Evolutionary conservation across 2,113 vertebrate species (phyloP).

Genomic region (Cyanoramphus novaezelandiae): DNA sequence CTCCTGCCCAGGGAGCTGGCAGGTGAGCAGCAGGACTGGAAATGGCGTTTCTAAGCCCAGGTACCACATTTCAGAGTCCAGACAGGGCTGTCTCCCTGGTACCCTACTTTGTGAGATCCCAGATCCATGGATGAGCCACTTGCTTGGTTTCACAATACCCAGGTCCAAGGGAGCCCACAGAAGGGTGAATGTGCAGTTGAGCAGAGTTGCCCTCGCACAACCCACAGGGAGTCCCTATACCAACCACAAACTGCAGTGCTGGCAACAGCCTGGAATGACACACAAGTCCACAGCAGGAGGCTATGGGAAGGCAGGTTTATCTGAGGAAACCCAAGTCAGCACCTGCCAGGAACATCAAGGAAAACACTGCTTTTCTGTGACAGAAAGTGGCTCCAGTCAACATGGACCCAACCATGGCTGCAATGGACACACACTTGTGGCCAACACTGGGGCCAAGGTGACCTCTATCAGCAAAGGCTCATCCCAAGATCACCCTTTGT

Average conservation of each 20-base stretch:
- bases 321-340: neutral
- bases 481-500: neutral
- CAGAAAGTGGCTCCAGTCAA: neutral
- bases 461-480: neutral
- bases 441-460: neutral
- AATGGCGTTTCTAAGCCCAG: neutral
- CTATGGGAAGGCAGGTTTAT: neutral
- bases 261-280: neutral
- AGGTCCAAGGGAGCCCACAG: neutral
- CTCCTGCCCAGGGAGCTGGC: neutral
- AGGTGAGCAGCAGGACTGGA: neutral
- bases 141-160: rapidly evolving
- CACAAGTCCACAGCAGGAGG: neutral
- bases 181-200: rapidly evolving
- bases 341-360: neutral
- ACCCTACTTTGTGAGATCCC: neutral
- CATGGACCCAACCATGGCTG: neutral
- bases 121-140: neutral
- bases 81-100: neutral
- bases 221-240: neutral
- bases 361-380: neutral
- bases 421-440: neutral
- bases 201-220: rapidly evolving
- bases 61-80: neutral
- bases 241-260: neutral